These are phyloP conservation scores for Hyaena hyaena DNA, from an alignment of 2,113 vertebrate genomes.

Conservation along the genomic window DNA sequence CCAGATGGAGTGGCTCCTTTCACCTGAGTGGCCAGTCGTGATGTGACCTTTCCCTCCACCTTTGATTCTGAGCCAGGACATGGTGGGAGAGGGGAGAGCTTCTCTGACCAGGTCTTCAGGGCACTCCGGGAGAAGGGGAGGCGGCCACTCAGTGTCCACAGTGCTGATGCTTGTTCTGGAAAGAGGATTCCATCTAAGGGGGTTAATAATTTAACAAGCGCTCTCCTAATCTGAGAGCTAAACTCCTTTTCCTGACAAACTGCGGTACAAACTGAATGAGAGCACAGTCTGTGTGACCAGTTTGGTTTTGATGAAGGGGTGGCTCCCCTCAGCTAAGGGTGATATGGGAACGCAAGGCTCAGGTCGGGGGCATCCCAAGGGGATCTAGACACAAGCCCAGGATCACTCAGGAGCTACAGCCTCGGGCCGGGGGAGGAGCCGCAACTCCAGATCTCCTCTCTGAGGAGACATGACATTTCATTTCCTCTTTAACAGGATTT, in stretches of 20 bases:
- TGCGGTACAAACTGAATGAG: neutral
- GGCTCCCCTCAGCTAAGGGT: neutral
- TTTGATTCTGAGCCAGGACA: neutral
- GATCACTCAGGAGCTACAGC: neutral
- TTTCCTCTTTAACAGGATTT: neutral
- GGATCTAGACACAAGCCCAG: neutral
- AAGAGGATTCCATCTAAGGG: slow-evolving; percentile 8
- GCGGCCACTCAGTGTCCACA: accelerated
- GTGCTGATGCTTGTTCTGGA: neutral
- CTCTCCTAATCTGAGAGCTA: neutral
- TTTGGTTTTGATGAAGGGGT: slow-evolving; percentile 29
- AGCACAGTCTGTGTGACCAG: neutral
- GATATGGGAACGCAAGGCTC: neutral
- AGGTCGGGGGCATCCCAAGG: accelerated
- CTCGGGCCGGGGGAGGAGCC: neutral
- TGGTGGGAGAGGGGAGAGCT: neutral
- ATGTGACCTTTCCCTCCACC: accelerated
- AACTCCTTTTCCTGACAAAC: neutral
- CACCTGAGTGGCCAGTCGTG: accelerated
- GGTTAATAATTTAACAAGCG: neutral
- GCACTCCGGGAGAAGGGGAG: neutral
- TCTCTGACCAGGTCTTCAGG: too few relatives aligned
- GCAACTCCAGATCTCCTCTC: neutral
- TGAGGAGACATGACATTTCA: slow-evolving; percentile 1
- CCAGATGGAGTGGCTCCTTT: neutral